Conservation (phyloP, 2,113 vertebrate genomes). For the Edolisoma coerulescens region DNA sequence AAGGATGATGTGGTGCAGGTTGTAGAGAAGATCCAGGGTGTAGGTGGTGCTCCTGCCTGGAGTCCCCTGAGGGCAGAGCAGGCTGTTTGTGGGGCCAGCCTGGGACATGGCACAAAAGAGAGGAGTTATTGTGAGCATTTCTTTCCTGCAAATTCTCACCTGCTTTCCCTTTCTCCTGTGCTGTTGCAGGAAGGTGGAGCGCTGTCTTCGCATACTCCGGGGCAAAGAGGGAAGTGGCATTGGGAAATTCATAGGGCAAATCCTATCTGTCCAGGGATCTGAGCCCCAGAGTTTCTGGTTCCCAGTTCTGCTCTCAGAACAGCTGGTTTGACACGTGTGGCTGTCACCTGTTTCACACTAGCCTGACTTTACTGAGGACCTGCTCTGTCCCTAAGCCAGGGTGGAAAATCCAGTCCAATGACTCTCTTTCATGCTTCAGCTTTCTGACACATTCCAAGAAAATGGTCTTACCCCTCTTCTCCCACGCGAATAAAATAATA, state of each 20-base stretch:
- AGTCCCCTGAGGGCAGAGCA: not conserved
- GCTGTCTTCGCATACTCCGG: not conserved
- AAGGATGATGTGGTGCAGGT: not conserved
- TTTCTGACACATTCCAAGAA: not conserved
- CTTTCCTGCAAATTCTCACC: not conserved
- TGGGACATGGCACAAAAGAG: fast-evolving
- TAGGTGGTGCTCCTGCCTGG: not conserved
- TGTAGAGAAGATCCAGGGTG: not conserved
- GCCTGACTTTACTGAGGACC: not conserved
- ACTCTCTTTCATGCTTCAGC: not conserved
- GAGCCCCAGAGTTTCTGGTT: not conserved
- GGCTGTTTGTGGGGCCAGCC: not conserved
- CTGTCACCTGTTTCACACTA: not conserved
- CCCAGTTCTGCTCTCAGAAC: not conserved
- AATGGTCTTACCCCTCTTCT: not conserved
- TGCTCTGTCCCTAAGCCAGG: not conserved
- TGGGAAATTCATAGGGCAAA: not conserved
- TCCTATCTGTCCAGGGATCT: not conserved
- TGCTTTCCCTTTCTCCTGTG: not conserved
- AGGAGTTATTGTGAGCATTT: not conserved
- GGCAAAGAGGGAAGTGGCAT: not conserved
- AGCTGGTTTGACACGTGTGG: not conserved
- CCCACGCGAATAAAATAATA: not conserved
- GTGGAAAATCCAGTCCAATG: not conserved
- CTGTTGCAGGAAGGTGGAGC: not conserved